Base-by-base conservation (phyloP, 2,888 invertebrate genomes). In the Eupithecia subfuscata region DNA sequence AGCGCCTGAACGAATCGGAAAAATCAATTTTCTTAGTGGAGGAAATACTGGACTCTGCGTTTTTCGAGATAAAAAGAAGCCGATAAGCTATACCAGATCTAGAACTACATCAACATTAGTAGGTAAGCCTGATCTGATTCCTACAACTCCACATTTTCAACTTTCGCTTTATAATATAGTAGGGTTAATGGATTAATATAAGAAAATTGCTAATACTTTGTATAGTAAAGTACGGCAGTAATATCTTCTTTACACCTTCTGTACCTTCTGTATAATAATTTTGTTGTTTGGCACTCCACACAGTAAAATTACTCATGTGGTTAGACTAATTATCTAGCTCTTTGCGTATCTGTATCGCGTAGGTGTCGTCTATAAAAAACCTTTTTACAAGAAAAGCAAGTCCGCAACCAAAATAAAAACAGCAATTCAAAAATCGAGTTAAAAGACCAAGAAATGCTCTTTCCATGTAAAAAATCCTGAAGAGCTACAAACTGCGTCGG, bases 1-100 rank as follows among this genome's bases (percentile, higher is more conserved):
- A 85, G 82, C 83, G 86, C n/a, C 87, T 89, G 88, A 88, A 84
- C 84, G 82, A 87, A 90, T 88, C 86, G 81, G 79, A 83, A 89
- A 84, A 82, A 30, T 18, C 11, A 22, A 43, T 68, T 43, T 25
- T 60, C 12, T 60, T 22, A 60, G 25, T 60, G 11, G n/a, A 48
- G 18, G 52, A n/a, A n/a, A n/a, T n/a, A 8, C n/a, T 18, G 6
- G 52, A 37, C 18, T 22, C 25, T 6, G 25, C n/a, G 25, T 9
- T 56, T 56, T 22, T 2, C 12, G 9, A 52, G n/a, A 52, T 52
- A n/a, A n/a, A 48, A 52, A 52, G 7, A 52, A 52, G 4, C 8
- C 11, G 22, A 52, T 52, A 52, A 52, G n/a, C 6, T 52, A 14
- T 56, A 56, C 56, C 56, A n/a, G n/a, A 52, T 52, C n/a, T 52